Evolutionary conservation across 2,888 invertebrate genomes (phyloP), one percentile per base, ranked within the genome.

Genomic region (Eupithecia pulchellata): DNA sequence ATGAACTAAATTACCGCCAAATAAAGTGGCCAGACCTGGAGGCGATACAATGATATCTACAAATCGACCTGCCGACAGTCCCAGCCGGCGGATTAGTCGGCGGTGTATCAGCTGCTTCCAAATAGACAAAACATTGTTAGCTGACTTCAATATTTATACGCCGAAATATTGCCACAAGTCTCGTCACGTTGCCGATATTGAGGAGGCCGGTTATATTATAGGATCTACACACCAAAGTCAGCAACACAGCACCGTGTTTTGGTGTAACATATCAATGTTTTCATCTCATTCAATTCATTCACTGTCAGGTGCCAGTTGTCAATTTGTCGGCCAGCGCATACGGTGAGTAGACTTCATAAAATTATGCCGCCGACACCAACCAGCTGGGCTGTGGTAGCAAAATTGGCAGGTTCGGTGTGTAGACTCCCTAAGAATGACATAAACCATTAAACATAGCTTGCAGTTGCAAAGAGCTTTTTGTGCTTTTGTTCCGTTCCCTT

Each of bases 361-460:
- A 52, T 25, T 52, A 47, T 20, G 13, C n/a, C 4, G 25, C 52
- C 25, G 52, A 52, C 29, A 29, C 29, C 14, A 29, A 29, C 29
- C 29, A 2, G 55, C 6, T 2, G 6, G 55, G 6, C 2, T 42
- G 0, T 42, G n/a, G n/a, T n/a, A 4, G 42, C 42, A 17, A n/a
- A n/a, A 9, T 17, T 17, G 27, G 55, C 17, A 13, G 6, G 29
- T 29, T 14, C 17, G 29, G 29, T 29, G 17, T 55, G 57, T 39
- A 66, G 36, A 32, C 47, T 57, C 63, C 57, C 63, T 63, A 42
- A 63, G 25, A 66, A 66, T 66, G 62, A 70, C 66, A 63, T 65
- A 55, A 42, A 55, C 39, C 66, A 70, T 65, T 69, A 69, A 69
- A 69, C 65, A 69, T 61, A 61, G 58, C 64, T 61, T 68, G 36